Conservation (phyloP, 2,888 invertebrate species). For the Harpalus rufipes region DNA sequence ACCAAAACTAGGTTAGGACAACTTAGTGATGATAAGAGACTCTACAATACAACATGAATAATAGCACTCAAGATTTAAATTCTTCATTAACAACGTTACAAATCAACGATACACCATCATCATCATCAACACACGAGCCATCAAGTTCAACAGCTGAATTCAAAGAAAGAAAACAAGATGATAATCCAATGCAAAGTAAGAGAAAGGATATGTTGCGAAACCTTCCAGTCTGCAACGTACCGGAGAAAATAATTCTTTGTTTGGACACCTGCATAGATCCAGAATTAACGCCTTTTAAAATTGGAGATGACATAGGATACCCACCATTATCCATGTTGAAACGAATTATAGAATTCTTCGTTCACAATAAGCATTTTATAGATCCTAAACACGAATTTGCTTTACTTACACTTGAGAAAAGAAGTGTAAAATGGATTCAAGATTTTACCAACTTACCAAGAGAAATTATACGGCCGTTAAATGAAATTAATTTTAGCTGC, state of each 20-base stretch:
- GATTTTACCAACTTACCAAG: constrained; percentile 83
- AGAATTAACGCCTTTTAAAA: constrained; percentile 78
- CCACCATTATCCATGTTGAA: constrained; percentile 82
- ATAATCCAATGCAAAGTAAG: neutral
- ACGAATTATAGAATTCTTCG: constrained; percentile 81
- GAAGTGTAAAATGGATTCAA: constrained; percentile 79
- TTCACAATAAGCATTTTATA: constrained; percentile 82
- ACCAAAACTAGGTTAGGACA: neutral
- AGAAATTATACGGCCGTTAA: constrained; percentile 80
- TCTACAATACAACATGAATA: neutral
- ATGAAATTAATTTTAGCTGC: constrained; percentile 80
- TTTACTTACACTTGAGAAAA: constrained; percentile 80
- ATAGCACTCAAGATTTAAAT: constrained; percentile 27
- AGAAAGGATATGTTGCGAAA: constrained; percentile 6
- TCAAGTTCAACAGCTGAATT: neutral
- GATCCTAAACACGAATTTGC: constrained; percentile 83
- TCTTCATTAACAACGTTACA: constrained; percentile 22
- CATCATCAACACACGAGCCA: neutral
- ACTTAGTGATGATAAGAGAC: neutral
- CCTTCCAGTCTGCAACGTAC: constrained; percentile 79
- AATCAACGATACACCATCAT: constrained; percentile 18
- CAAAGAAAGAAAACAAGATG: neutral
- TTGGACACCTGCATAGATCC: constrained; percentile 82
- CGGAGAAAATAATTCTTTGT: constrained; percentile 83
- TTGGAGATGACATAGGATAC: constrained; percentile 79